Evolutionary conservation across 2,797 vertebrate species (phyloP).

Genomic region (Chloroceryle inda): DNA sequence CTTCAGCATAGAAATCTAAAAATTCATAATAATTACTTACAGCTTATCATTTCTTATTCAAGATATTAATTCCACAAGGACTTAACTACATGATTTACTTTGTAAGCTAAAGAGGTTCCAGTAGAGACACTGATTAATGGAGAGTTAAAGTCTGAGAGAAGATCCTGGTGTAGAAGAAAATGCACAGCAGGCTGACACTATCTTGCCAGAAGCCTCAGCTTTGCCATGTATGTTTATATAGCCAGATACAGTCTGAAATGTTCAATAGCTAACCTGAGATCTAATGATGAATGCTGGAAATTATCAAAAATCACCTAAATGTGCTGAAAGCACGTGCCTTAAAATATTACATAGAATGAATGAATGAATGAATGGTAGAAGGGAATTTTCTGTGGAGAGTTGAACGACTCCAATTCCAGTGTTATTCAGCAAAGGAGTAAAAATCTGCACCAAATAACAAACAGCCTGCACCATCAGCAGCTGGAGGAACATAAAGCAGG

Average conservation of each 20-base stretch:
- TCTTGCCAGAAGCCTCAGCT: not conserved
- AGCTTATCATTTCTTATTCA: not conserved
- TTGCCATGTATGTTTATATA: not conserved
- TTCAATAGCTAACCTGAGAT: not conserved
- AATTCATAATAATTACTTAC: not conserved
- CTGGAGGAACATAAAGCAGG: not conserved
- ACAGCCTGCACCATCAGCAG: not conserved
- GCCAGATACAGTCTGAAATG: not conserved
- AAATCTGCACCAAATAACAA: not conserved
- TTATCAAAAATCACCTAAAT: not conserved
- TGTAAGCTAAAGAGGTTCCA: not conserved
- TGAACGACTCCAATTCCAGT: not conserved
- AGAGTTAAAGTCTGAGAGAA: not conserved
- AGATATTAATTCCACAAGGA: not conserved
- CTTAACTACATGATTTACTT: not conserved
- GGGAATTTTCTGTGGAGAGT: not conserved
- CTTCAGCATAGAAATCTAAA: not conserved
- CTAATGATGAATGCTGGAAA: not conserved
- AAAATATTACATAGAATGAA: not conserved
- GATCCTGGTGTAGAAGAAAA: not conserved
- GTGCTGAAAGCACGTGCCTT: not conserved
- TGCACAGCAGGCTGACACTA: rapidly evolving
- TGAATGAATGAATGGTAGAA: not conserved
- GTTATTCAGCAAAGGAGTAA: not conserved
- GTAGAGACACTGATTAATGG: not conserved